These are phyloP conservation scores for Crossocerus cetratus DNA, from an alignment of 2,888 invertebrate genomes.

Conservation along the genomic window DNA sequence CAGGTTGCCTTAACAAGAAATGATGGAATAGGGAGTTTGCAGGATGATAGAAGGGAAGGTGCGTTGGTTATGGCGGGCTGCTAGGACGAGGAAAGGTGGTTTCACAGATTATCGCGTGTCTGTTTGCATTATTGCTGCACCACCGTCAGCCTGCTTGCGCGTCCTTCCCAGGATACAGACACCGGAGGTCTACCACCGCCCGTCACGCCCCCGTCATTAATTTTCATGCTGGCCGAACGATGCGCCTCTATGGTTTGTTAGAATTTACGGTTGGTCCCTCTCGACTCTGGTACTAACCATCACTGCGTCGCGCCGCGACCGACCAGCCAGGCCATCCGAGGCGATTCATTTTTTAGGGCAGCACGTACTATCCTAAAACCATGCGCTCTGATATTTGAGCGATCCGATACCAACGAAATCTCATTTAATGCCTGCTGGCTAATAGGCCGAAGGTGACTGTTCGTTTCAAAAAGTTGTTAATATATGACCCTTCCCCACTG, in stretches of 20 bases:
- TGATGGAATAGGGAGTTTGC: no score
- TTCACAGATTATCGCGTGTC: conserved; percentile 71
- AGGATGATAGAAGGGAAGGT: no score
- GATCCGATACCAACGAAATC: no score
- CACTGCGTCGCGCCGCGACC: conserved; percentile 17
- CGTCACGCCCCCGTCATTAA: conserved; percentile 70
- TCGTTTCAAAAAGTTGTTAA: no score
- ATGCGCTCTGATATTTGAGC: no score
- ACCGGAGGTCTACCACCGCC: conserved; percentile 41
- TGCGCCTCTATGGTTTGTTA: conserved; percentile 63
- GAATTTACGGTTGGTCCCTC: conserved; percentile 66
- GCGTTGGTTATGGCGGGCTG: conserved; percentile 28
- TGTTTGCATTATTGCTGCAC: conserved; percentile 68
- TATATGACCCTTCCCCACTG: no score
- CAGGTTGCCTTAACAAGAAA: no score
- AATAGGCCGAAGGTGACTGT: no score
- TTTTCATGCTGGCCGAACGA: conserved; percentile 70
- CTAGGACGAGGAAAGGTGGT: conserved; percentile 42
- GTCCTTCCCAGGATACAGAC: conserved; percentile 32
- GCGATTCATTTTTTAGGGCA: conserved; percentile 69
- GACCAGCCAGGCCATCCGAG: conserved; percentile 36
- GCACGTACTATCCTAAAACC: conserved; percentile 36
- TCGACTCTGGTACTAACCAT: neutral
- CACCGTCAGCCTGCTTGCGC: conserved; percentile 18
- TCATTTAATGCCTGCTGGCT: no score